phyloP scores from a whole-genome alignment of 2,797 vertebrate genomes.

The Florisuga fusca region DNA sequence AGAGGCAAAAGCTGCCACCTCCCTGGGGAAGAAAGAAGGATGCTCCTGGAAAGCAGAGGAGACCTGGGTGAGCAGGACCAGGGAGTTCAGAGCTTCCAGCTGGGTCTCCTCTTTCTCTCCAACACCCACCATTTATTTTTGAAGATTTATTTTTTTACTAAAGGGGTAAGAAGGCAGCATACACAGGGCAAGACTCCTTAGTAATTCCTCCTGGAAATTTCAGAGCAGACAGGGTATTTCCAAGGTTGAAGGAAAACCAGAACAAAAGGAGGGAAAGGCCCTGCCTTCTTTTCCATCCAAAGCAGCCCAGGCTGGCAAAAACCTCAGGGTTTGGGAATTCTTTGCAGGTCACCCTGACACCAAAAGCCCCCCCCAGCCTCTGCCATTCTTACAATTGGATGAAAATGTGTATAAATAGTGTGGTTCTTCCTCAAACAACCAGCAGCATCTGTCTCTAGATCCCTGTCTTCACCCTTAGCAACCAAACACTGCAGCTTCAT shows the following conservation, averaged over 20 bases:
- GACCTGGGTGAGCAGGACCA: background rate
- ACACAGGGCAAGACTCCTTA: background rate
- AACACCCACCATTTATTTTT: background rate
- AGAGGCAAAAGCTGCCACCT: background rate
- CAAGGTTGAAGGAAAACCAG: background rate
- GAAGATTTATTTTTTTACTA: rapidly evolving
- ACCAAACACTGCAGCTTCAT: background rate
- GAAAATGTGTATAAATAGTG: background rate
- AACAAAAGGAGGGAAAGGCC: background rate
- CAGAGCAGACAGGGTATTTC: background rate
- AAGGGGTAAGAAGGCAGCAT: background rate
- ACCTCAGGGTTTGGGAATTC: background rate
- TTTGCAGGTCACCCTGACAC: background rate
- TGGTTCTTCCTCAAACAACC: background rate
- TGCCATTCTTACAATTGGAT: background rate
- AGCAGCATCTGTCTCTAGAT: background rate
- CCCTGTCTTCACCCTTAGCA: constrained; percentile 39
- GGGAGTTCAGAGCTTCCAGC: background rate
- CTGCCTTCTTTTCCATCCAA: background rate
- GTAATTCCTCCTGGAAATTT: background rate
- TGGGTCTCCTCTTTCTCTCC: background rate
- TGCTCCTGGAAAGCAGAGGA: background rate
- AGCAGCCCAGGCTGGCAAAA: background rate
- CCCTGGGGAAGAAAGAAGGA: too few relatives aligned
- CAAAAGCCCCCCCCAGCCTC: background rate